These are phyloP conservation scores for Paragorgia papillata DNA, from an alignment of 92 coral and sea anemone genomes.

Conservation along the genomic window DNA sequence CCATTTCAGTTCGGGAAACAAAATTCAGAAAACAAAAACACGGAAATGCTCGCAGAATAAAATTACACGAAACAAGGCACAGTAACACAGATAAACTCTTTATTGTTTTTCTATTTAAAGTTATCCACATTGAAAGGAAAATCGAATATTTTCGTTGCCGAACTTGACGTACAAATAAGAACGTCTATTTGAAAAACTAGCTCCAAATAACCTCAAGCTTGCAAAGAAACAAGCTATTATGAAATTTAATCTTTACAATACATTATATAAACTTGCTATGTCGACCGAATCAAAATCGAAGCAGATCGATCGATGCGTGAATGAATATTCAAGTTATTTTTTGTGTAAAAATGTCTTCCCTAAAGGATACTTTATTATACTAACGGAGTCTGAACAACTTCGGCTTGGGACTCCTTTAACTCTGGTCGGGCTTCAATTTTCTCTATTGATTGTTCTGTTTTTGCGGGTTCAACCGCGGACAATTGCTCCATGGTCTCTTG, in stretches of 20 bases:
- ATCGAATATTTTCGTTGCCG: slow-evolving; percentile 1
- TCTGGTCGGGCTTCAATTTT: not conserved
- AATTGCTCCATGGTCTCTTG: slow-evolving; percentile 21
- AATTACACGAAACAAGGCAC: too few relatives aligned
- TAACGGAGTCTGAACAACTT: not conserved
- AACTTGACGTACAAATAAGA: not conserved
- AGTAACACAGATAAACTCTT: slow-evolving; percentile 7
- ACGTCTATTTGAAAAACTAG: slow-evolving; percentile 27
- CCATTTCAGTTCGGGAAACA: too few relatives aligned
- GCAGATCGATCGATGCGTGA: slow-evolving; percentile 5
- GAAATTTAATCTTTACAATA: slow-evolving; percentile 41
- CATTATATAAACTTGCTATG: slow-evolving; percentile 12
- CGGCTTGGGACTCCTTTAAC: not conserved
- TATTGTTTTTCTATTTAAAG: slow-evolving; percentile 1
- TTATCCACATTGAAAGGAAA: not conserved
- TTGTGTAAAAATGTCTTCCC: slow-evolving; percentile 6
- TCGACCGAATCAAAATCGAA: not conserved
- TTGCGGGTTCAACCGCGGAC: slow-evolving; percentile 17
- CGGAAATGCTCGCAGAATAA: too few relatives aligned
- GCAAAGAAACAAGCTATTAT: slow-evolving; percentile 13
- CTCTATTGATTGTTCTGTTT: not conserved
- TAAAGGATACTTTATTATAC: slow-evolving; percentile 3
- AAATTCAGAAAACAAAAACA: too few relatives aligned
- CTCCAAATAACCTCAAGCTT: slow-evolving; percentile 16
- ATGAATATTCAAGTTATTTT: not conserved